Evolutionary conservation across 2,113 vertebrate species (phyloP), one percentile per base, ranked within the genome.

Genomic region (Notechis scutatus): DNA sequence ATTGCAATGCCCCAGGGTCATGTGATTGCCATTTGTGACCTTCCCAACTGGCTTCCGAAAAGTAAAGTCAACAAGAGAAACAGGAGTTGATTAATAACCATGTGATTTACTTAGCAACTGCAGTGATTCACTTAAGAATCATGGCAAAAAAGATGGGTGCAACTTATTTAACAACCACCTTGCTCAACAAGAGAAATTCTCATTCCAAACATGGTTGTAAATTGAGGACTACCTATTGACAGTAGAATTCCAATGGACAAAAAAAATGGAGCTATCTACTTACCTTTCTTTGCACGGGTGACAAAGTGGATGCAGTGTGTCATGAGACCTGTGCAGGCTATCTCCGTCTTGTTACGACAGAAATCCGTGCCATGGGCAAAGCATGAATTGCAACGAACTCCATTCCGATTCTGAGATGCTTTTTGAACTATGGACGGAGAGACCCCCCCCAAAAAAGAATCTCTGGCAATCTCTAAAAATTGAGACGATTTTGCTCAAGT

Each of bases 251-350:
- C 74, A 39, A 81, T 21, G 34, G 74, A 18, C 69, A 81, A 64
- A 57, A 69, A n/a, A 69, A 29, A 18, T 34, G 64, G 14, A 18
- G 4, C 15, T 81, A 21, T 9, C 74, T 39, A 34, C 54, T 24
- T 93, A 93, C 92, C 92, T 69, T 29, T 5, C 45, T 8, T 64
- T 3, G 92, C 88, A 3, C 7, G 55, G 34, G 90, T 86, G 3
- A 26, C 57, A 64, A 93, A 93, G 11, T 91, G 89, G 59, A 93
- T 93, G 90, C 92, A 93, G 23, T 52, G 85, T 4, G 21, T 64
- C 89, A 87, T 57, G 6, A 23, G n/a, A 2, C 92, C 89, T 0
- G 92, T 93, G 89, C 92, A 93, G 47, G n/a, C 85, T 45, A 93
- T 5, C 56, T 64, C 39, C 0, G 55, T 64, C 2, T 39, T 56